A percentile compares a stretch with the other conserved stretches of the same genome.
Conservation (phyloP, 2,797 vertebrate genomes). For the Zenarchopterus dispar region DNA sequence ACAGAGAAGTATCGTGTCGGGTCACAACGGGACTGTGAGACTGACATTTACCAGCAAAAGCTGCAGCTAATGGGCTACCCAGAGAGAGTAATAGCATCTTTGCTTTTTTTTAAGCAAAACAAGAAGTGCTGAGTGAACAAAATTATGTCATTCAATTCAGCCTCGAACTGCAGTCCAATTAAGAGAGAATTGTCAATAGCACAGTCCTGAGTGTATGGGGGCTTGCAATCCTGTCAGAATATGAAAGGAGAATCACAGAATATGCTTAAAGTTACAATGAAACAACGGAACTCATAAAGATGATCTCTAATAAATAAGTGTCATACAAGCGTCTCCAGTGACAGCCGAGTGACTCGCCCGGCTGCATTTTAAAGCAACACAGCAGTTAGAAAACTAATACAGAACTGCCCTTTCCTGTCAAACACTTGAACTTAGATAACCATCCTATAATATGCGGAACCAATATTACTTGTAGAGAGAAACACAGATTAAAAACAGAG, state of each 20-base stretch:
- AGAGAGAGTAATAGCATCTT: slow-evolving; percentile 52
- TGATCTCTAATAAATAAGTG: slow-evolving; percentile 19
- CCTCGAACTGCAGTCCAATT: slow-evolving; percentile 47
- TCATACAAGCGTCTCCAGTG: neutral
- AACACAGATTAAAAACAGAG: slow-evolving; percentile 15
- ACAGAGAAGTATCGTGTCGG: slow-evolving; percentile 32
- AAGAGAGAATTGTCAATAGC: slow-evolving; percentile 40
- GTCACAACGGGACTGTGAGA: slow-evolving; percentile 35
- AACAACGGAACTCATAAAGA: slow-evolving; percentile 21
- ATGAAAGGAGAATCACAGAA: neutral
- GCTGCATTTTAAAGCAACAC: slow-evolving; percentile 31
- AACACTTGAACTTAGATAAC: slow-evolving; percentile 64
- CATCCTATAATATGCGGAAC: slow-evolving; percentile 52
- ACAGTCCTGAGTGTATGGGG: neutral
- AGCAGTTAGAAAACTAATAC: slow-evolving; percentile 24
- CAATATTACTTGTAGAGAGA: slow-evolving; percentile 30
- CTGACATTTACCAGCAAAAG: slow-evolving; percentile 60
- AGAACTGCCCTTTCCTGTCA: slow-evolving; percentile 42
- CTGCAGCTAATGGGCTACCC: slow-evolving; percentile 52
- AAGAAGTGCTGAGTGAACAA: slow-evolving; percentile 57
- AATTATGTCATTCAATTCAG: slow-evolving; percentile 45
- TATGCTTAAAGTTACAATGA: neutral
- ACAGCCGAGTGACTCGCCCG: slow-evolving; percentile 10
- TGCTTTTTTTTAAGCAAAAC: slow-evolving; percentile 45
- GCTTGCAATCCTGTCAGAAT: neutral